Evolutionary conservation across 2,888 invertebrate genomes (phyloP).

Genomic region (Mimachlamys varia): DNA sequence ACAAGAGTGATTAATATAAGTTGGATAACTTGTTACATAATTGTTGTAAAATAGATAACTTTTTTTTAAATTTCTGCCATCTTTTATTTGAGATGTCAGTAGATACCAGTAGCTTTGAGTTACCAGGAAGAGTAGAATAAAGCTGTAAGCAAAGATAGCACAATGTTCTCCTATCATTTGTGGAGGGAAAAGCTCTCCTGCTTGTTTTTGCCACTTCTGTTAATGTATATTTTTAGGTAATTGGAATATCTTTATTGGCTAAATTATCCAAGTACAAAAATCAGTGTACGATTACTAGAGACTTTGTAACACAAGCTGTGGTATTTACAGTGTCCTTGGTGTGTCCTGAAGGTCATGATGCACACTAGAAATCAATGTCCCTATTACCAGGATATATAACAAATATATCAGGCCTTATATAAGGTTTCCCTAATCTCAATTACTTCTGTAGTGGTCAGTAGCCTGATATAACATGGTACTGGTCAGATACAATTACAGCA

Average conservation of each 20-base stretch:
- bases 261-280: neutral
- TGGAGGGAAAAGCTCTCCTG: neutral
- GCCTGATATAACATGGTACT: neutral
- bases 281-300: too few species aligned
- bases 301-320: too few species aligned
- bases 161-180: neutral
- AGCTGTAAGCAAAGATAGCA: neutral
- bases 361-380: neutral
- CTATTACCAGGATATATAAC: too few species aligned
- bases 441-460: neutral
- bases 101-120: too few species aligned
- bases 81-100: neutral
- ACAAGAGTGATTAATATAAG: too few species aligned
- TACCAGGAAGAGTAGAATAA: neutral
- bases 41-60: too few species aligned
- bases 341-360: neutral
- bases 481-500: neutral
- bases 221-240: too few species aligned
- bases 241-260: too few species aligned
- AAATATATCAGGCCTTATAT: neutral
- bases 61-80: too few species aligned
- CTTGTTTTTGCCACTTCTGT: too few species aligned
- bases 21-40: too few species aligned
- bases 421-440: neutral
- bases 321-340: neutral